Evolutionary conservation across 64 coral and sea anemone genomes (phyloP).

Genomic region (Porites australiensis): DNA sequence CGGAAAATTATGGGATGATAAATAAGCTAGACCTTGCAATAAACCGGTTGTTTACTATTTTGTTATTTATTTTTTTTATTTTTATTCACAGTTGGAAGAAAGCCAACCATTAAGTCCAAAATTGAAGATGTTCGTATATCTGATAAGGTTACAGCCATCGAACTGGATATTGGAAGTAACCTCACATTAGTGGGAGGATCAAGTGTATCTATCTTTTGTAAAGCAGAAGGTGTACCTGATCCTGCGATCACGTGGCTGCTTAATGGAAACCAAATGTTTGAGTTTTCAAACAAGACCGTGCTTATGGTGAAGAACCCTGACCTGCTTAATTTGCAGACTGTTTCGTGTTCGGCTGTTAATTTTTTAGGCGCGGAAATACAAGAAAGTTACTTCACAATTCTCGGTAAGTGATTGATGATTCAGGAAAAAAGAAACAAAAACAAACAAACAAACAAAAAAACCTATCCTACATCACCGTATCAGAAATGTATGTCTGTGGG

Average conservation of each 20-base stretch:
- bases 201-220: constrained; percentile 12
- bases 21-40: no score
- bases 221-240: constrained; percentile 18
- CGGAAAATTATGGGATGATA: no score
- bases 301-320: constrained; percentile 38
- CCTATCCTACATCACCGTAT: no score
- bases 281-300: constrained; percentile 3
- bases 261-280: constrained; percentile 45
- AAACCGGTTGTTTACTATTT: no score
- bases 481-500: no score
- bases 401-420: constrained; percentile 49
- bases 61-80: not conserved
- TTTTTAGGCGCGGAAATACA: constrained; percentile 37
- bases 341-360: constrained; percentile 65
- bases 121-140: not conserved
- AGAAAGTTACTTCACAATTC: constrained; percentile 42
- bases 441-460: no score
- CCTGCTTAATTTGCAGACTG: constrained; percentile 28
- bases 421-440: no score
- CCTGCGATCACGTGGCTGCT: constrained; percentile 57
- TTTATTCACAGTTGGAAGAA: not conserved
- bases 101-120: constrained; percentile 11
- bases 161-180: constrained; percentile 48
- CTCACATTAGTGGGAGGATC: constrained; percentile 23
- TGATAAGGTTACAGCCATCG: not conserved